Evolutionary conservation across 2,797 vertebrate genomes (phyloP), one percentile per base, ranked within the genome.

Genomic region (Babyrousa celebensis): DNA sequence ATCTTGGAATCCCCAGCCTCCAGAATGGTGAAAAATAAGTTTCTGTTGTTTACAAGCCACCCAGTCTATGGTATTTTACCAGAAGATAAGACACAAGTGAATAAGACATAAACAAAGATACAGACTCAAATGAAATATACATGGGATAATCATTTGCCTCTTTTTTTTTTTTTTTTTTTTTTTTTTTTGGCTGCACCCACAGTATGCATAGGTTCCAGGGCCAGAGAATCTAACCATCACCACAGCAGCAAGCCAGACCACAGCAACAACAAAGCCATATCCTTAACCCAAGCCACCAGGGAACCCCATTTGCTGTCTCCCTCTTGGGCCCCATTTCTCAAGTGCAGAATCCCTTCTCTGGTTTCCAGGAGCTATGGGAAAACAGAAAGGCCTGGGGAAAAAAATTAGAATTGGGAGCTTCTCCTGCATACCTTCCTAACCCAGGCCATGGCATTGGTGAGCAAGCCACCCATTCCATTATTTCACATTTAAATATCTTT

Each of bases 401-500:
- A 10, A 58, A 23, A 20, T 63, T 3, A 92, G 52, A 70, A 43
- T 0, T 9, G 54, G n/a, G 62, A 16, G 48, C 63, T 67, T n/a
- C 63, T 1, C 52, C 54, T 77, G 5, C 27, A 16, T 5, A 3
- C 67, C 62, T 80, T 71, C 78, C 3, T 78, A 14, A 27, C 23
- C n/a, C 27, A 54, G 15, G 23, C 23, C 83, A 58, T 54, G 12
- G 32, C 67, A 60, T 2, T 25, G 32, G 32, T 9, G 29, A 21
- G 20, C 60, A 84, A 9, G 56, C 48, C 20, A n/a, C n/a, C 60
- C 23, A 75, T 21, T 70, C 12, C 27, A 29, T n/a, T 82, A 36
- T 82, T 88, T 75, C 58, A 70, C 23, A 90, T 52, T 54, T 86
- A 60, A 94, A 65, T 84, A 60, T 63, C 67, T 67, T 71, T 43